Conservation (phyloP, 2,888 invertebrate species). For the Pasiphila rectangulata region DNA sequence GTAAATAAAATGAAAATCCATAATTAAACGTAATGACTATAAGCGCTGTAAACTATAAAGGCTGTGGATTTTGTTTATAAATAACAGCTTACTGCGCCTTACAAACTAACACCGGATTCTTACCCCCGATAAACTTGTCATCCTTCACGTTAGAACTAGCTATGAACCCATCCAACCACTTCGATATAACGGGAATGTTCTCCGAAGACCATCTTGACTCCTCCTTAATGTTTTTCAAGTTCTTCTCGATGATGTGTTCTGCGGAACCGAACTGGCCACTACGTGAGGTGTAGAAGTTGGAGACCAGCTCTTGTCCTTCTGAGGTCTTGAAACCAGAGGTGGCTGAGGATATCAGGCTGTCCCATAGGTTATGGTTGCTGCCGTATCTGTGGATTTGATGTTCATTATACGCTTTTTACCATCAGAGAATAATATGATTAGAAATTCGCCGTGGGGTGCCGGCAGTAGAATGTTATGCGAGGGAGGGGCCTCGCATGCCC, state of each 20-base stretch:
- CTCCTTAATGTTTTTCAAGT: conserved; percentile 86
- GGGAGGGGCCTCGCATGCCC: too few species aligned
- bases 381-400: conserved; percentile 74
- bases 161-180: conserved; percentile 82
- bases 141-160: conserved; percentile 45
- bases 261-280: conserved; percentile 87
- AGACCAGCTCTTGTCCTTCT: conserved; percentile 86
- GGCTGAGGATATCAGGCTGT: conserved; percentile 86
- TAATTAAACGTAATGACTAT: too few species aligned
- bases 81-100: too few species aligned
- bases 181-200: conserved; percentile 86
- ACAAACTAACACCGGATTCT: not conserved
- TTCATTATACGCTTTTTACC: too few species aligned
- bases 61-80: too few species aligned
- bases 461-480: too few species aligned
- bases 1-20: too few species aligned
- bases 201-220: conserved; percentile 89
- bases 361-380: conserved; percentile 83
- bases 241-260: conserved; percentile 86
- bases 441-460: too few species aligned
- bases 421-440: too few species aligned
- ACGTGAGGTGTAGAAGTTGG: conserved; percentile 82
- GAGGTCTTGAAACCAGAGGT: conserved; percentile 88
- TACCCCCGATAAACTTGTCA: conserved; percentile 39
- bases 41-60: too few species aligned